Percentiles rank a stretch among this genome's conserved stretches.
These are phyloP conservation scores for Karalla daura DNA, from an alignment of 2,797 vertebrate species.

Conservation along the genomic window DNA sequence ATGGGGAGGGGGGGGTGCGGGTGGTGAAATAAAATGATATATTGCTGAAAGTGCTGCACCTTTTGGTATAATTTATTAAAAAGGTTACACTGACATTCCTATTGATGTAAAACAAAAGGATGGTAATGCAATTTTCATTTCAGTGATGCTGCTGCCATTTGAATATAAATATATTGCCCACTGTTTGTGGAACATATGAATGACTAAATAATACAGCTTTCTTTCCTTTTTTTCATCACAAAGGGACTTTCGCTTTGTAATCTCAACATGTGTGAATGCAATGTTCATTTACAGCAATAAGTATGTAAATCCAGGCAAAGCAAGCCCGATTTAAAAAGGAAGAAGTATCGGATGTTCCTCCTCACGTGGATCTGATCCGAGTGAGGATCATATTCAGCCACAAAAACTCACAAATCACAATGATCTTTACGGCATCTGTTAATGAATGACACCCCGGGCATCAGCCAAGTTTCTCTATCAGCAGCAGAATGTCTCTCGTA, in stretches of 20 bases:
- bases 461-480: constrained; percentile 60
- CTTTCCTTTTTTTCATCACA: no score
- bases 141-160: constrained; percentile 63
- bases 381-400: constrained; percentile 33
- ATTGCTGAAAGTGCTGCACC: constrained; percentile 47
- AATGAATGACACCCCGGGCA: constrained; percentile 61
- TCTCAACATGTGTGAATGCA: not conserved
- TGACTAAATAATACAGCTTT: constrained; percentile 49
- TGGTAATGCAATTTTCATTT: constrained; percentile 72
- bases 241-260: constrained; percentile 27
- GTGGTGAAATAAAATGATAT: constrained; percentile 50
- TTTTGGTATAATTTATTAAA: constrained; percentile 74
- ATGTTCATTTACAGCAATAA: constrained; percentile 25
- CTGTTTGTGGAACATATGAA: constrained; percentile 52
- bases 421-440: constrained; percentile 65
- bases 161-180: constrained; percentile 57
- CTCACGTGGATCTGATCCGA: no score
- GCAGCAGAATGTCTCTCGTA: constrained; percentile 73
- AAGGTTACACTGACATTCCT: constrained; percentile 66
- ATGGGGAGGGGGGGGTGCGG: no score
- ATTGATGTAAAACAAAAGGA: constrained; percentile 79
- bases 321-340: constrained; percentile 42
- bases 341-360: no score
- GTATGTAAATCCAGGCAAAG: constrained; percentile 35
- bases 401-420: constrained; percentile 55